Evolutionary conservation across 1,140 invertebrate genomes (phyloP), one percentile per base, ranked within the genome.

Genomic region (Nasonia longicornis): DNA sequence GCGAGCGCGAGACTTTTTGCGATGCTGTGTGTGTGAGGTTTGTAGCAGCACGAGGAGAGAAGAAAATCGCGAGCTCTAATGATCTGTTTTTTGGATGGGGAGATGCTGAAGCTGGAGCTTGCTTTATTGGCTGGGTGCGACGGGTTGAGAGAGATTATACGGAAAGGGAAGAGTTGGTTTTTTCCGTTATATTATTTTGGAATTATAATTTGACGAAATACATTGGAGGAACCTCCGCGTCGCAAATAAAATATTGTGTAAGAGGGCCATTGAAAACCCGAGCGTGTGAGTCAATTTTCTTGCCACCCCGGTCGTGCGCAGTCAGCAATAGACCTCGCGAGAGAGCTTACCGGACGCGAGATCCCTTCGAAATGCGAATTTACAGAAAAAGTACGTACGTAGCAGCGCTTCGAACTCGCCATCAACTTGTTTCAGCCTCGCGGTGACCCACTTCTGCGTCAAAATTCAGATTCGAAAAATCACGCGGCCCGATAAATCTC

Each of bases 31-130:
- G 26, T 16, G 35, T 38, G 35, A 20, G 64, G 22, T n/a, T 67
- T 58, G 52, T 58, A 58, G 16, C 64, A 3, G 29, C 12, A 12
- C 31, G 69, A 38, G 67, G 16, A 31, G 67, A 38, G 66, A 31
- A 71, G 69, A 38, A 42, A 67, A 35, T 71, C 69, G 69, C 26
- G 69, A 38, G 69, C 35, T 71, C 35, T 71, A 71, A 71, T 42
- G 69, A 71, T 71, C 69, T n/a, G 35, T 38, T 38, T 71, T 71
- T 31, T 42, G 3, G 6, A 38, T 71, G 69, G 31, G 3, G 52
- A 58, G 16, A 14, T 16, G 48, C 48, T 52, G 48, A 4, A 16
- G 48, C 4, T 16, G 12, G 14, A 52, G 48, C 31, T 12, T 52
- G 12, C 16, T 14, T 48, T 48, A 12, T 14, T 4, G 45, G 45